Base-by-base conservation (phyloP, 2,888 invertebrate species). In the Thumatha senex region DNA sequence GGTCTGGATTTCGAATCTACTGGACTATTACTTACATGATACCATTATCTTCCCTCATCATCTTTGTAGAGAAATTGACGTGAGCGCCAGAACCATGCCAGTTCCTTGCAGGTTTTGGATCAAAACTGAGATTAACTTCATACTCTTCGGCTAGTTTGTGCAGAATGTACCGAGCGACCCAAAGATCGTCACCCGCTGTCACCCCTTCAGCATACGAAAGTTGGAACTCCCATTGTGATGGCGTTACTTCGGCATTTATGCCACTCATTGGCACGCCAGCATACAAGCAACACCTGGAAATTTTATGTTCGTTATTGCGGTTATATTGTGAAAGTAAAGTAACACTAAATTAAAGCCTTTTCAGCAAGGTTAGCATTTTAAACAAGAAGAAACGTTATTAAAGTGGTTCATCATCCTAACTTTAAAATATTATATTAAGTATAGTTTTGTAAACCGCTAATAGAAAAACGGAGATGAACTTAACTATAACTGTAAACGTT, bases 11-110 rank as follows among this genome's bases (percentile, higher is more conserved):
- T n/a, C n/a, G n/a, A n/a, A n/a, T n/a, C n/a, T n/a, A n/a, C n/a
- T n/a, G n/a, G n/a, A n/a, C n/a, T n/a, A n/a, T 24, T 61, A 93
- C 93, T 93, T 80, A 95, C 95, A 94, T 93, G 74, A 98, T 97
- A 61, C 98, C 97, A 64, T 96, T 96, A 2, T 96, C 95, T 40
- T 96, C 95, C 46, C 99, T 93, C 99, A 99, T 99, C 38, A 93
- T 92, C 78, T 96, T 95, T 0, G 99, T 99, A 10, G 98, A 98
- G 92, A 98, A 98, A 90, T 99, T 99, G 51, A 97, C 97, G 80
- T 99, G 99, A 0, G 98, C 98, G 0, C 99, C 99, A 41, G 99
- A 97, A 4, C 98, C 98, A 81, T 98, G 98, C 98, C 98, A 98
- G 81, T 97, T 96, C 29, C 96, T 96, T 34, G 93, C 92, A 0